Evolutionary conservation across 2,797 vertebrate species (phyloP).

Genomic region (Pipistrellus pygmaeus): DNA sequence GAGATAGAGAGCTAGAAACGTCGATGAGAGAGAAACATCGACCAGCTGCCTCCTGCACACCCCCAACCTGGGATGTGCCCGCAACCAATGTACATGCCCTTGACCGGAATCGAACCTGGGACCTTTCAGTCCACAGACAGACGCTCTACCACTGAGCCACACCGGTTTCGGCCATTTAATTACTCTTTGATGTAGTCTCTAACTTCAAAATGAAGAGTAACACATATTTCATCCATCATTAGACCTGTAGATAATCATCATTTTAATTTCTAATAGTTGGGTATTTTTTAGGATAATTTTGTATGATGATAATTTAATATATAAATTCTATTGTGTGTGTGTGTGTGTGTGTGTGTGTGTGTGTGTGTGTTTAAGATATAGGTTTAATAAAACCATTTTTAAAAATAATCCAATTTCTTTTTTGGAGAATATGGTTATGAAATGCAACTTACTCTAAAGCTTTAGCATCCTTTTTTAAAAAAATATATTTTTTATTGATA

Average conservation of each 20-base stretch:
- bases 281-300: constrained; percentile 15
- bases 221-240: not conserved
- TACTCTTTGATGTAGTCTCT: not conserved
- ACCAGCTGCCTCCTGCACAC: too few relatives aligned
- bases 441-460: not conserved
- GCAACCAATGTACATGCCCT: too few relatives aligned
- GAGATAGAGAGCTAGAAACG: too few relatives aligned
- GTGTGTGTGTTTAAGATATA: not conserved
- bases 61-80: too few relatives aligned
- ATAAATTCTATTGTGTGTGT: not conserved
- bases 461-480: not conserved
- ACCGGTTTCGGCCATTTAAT: not conserved
- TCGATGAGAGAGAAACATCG: too few relatives aligned
- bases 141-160: too few relatives aligned
- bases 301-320: not conserved
- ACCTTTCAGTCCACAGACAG: too few relatives aligned
- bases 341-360: too few relatives aligned
- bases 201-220: constrained; percentile 50
- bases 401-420: not conserved
- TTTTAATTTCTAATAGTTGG: not conserved
- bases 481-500: too few relatives aligned
- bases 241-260: not conserved
- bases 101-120: too few relatives aligned
- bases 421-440: not conserved
- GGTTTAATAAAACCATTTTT: not conserved